Evolutionary conservation across 2,113 vertebrate genomes (phyloP), one percentile per base, ranked within the genome.

Genomic region (Verasper variegatus): DNA sequence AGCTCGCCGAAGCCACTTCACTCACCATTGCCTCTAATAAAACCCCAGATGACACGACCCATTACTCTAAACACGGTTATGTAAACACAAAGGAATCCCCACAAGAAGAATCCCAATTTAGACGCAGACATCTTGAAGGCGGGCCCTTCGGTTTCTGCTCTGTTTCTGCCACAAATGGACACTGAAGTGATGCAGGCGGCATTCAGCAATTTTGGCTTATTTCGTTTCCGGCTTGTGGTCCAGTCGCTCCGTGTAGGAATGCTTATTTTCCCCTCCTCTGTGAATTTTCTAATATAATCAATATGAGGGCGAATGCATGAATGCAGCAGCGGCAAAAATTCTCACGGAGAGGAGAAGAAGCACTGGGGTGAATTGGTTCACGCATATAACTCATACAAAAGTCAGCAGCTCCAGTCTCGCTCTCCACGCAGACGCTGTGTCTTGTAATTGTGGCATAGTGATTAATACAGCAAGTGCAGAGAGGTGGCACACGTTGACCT

Each of bases 51-150:
- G 77, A 82, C 65, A 84, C 62, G n/a, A 58, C 62, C 66, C 70
- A 78, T 82, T 66, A 55, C 76, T 82, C 66, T 42, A 42, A 82
- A 68, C 62, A 70, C 3, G 20, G 17, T 79, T 79, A 71, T 35
- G 47, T 79, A 82, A 82, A 88, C 62, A 73, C 76, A 66, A 68
- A 82, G 80, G 78, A 83, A 84, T 88, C 74, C 78, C 82, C 78
- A 59, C 27, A 72, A 73, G 62, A 82, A 79, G 64, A 66, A 68
- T 76, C 75, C 40, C 56, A 58, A 52, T 67, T 67, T 77, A 86
- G 71, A 78, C 56, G 40, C 89, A 81, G 71, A 80, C 74, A 66
- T 82, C 68, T 75, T 21, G 52, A 17, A 56, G 47, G n/a, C 80
- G 78, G 37, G 2, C 54, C 54, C 76, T 65, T 57, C 21, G 69